phyloP scores from a whole-genome alignment of 2,797 vertebrate species.

The Margarornis squamiger region DNA sequence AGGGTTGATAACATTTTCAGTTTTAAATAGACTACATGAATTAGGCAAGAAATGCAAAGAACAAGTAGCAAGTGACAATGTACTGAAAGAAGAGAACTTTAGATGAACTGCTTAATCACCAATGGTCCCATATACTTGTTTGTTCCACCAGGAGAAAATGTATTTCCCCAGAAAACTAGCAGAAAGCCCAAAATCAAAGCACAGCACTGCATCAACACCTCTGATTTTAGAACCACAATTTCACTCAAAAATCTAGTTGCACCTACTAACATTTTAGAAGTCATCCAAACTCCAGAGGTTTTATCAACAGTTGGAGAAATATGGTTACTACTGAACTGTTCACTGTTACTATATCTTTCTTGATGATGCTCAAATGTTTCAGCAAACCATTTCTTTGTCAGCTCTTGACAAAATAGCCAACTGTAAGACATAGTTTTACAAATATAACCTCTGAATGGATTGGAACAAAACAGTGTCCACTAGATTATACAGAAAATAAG shows the following conservation, averaged over 20 bases:
- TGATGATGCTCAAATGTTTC: background rate
- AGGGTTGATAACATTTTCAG: background rate
- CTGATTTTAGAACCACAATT: background rate
- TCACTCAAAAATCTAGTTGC: background rate
- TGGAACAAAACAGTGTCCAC: background rate
- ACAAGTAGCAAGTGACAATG: background rate
- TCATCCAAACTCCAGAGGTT: background rate
- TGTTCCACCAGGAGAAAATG: fast-evolving
- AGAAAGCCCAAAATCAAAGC: background rate
- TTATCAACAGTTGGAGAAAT: background rate
- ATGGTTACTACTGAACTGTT: background rate
- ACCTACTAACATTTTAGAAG: background rate
- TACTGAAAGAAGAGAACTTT: background rate
- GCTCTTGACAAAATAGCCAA: background rate
- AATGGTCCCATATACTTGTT: background rate
- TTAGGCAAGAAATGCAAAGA: background rate
- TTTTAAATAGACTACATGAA: background rate
- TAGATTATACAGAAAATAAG: background rate
- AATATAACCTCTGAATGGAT: background rate
- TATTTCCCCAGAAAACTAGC: background rate
- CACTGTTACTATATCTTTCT: background rate
- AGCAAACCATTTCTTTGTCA: background rate
- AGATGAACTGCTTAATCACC: background rate
- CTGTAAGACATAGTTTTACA: background rate
- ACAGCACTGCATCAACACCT: background rate